Evolutionary conservation across 1,140 invertebrate genomes (phyloP), one percentile per base, ranked within the genome.

Genomic region (Psilanteris sp.): DNA sequence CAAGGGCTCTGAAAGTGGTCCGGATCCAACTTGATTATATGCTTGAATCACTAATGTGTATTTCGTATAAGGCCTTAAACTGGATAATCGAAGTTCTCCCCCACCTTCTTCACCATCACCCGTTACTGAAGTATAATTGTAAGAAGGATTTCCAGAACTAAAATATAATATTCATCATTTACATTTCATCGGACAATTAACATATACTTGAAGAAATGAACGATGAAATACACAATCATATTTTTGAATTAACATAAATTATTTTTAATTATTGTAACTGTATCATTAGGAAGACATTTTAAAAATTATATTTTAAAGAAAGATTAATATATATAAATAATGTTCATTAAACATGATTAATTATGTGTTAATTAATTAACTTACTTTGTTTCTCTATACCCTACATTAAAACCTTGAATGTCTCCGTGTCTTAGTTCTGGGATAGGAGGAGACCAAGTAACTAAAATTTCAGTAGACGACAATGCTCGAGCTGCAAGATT

Each of bases 21-120:
- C 95, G 1, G 92, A 90, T 6, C 96, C 96, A 37, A 95, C 92
- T 80, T 93, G 92, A 87, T 97, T 97, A 83, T 94, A 96, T 0
- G 95, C 94, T 84, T 96, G 94, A 27, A 96, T 93, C 18, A 95
- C 92, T 7, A 96, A 89, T 1, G 91, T 91, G 79, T 97, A 97
- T 48, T 93, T 90, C 0, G 94, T 94, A 79, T 93, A 96, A 70
- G 95, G 95, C 36, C 91, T 87, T 18, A 97, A 86, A 9, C 91
- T 92, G 6, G 90, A 89, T 3, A 94, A 83, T 24, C 92, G 83
- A 10, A 93, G 78, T 81, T 93, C 93, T 0, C 91, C 92, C 1
- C 89, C 90, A 3, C 91, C 92, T 26, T 92, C 92, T 55, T 93
- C 92, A 0, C 91, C 92, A 70, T 93, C 92, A 0, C 92, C 92